Evolutionary conservation across 2,113 vertebrate genomes (phyloP), one percentile per base, ranked within the genome.

Genomic region (Brachirus orientalis): DNA sequence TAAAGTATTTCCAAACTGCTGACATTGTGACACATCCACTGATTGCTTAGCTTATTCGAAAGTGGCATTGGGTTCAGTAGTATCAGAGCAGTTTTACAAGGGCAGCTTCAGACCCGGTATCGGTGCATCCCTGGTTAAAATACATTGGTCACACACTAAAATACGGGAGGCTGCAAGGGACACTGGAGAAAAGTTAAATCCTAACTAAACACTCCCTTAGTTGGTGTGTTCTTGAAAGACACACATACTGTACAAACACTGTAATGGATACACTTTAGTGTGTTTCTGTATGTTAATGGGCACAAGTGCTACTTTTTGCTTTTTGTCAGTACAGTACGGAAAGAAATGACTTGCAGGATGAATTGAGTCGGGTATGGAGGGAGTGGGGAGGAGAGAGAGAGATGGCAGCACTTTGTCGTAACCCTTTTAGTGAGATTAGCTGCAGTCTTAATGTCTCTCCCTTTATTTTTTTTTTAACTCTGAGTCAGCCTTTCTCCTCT

Each of bases 401-500:
- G 72, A 46, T 66, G 17, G 80, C 80, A 78, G 86, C 73, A 83
- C 90, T 92, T 87, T 85, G 86, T 87, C 78, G 83, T 62, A 85
- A 91, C 82, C 91, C 92, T 94, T 92, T 93, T 93, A 93, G 92
- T 17, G 75, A 92, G 91, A 94, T 94, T 93, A 93, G 90, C 83
- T 87, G 71, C 61, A 80, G 86, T 73, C 86, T 65, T 93, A 91
- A 92, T 92, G 89, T 86, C 89, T 86, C 83, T 81, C 71, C 68
- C 59, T 54, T 80, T 90, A 91, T 92, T 92, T 88, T 86, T 93
- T 28, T 92, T 88, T 86, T 93, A 4, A 85, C 87, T 82, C 83
- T 85, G 87, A 90, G 82, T 92, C 91, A 90, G 91, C 88, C 67
- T 44, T 57, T 69, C 46, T 62, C 33, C 72, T 33, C 58, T 61